Conservation (phyloP, 1,140 invertebrate genomes). For the Mycetomoellerius zeteki region DNA sequence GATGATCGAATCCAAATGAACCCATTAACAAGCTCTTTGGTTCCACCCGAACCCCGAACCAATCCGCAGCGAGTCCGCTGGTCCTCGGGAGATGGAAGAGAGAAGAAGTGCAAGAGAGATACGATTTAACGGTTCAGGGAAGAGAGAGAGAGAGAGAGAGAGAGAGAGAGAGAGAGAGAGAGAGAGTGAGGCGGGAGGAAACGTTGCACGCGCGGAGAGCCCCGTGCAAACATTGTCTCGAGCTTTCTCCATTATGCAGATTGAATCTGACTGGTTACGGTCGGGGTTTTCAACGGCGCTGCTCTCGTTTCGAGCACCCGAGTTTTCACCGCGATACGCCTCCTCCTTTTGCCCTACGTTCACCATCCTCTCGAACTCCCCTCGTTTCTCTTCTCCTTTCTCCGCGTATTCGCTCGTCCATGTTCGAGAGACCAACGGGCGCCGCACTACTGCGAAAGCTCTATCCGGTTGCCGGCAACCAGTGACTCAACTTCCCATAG, state of each 20-base stretch:
- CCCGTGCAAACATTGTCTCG: slow-evolving; percentile 85
- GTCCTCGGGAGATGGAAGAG: slow-evolving; percentile 9
- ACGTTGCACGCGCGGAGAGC: slow-evolving; percentile 54
- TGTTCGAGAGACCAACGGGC: slow-evolving; percentile 31
- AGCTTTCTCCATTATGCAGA: slow-evolving; percentile 86
- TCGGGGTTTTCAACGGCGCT: slow-evolving; percentile 74
- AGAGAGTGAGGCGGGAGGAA: slow-evolving; percentile 64
- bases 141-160: not conserved
- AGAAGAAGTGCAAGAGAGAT: slow-evolving; percentile 17
- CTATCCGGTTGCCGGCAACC: slow-evolving; percentile 23
- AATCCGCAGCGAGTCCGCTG: slow-evolving; percentile 45
- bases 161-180: slow-evolving; percentile 18
- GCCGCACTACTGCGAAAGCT: slow-evolving; percentile 21
- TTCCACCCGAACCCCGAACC: slow-evolving; percentile 72
- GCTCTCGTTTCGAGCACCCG: slow-evolving; percentile 67
- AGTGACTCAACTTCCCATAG: slow-evolving; percentile 1
- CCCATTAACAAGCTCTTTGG: slow-evolving; percentile 86
- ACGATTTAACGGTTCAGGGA: no score
- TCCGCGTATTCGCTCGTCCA: not conserved
- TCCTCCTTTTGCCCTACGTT: slow-evolving; percentile 39
- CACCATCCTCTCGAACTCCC: slow-evolving; percentile 48
- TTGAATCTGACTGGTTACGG: slow-evolving; percentile 85
- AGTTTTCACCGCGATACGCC: slow-evolving; percentile 70
- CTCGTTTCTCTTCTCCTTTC: slow-evolving; percentile 24
- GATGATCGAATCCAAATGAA: slow-evolving; percentile 86